These are phyloP conservation scores for Sprattus sprattus DNA, from an alignment of 2,113 vertebrate genomes.

Conservation along the genomic window DNA sequence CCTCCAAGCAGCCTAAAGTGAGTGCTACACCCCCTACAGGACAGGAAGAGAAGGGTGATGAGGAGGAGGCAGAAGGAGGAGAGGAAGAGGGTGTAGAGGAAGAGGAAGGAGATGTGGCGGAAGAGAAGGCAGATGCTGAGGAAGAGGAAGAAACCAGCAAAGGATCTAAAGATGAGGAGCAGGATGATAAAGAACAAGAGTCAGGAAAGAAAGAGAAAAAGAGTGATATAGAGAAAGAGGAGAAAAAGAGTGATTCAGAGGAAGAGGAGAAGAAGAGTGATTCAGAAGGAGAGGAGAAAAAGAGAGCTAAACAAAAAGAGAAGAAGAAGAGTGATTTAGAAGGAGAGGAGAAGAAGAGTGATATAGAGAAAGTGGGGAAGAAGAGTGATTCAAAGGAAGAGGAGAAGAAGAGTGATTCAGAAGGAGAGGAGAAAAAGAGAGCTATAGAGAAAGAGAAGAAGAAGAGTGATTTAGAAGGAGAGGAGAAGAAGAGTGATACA, in stretches of 20 bases:
- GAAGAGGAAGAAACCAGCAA: conserved; percentile 37
- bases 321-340: conserved; percentile 10
- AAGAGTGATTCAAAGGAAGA: no score
- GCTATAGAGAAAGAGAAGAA: no score
- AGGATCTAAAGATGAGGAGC: neutral
- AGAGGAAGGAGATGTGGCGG: conserved; percentile 44
- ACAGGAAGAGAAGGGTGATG: conserved; percentile 43
- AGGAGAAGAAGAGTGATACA: no score
- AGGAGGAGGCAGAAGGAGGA: no score
- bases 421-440: no score
- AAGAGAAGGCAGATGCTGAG: conserved; percentile 14
- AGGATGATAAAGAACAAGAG: neutral
- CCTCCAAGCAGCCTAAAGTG: neutral
- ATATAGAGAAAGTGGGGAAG: no score
- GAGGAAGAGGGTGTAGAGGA: conserved; percentile 34
- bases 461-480: no score
- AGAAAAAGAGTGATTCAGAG: no score
- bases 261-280: conserved; percentile 19
- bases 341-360: no score
- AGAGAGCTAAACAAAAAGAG: conserved; percentile 24
- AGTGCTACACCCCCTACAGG: conserved; percentile 21
- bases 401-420: no score
- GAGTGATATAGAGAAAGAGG: conserved; percentile 22
- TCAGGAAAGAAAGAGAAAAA: conserved; percentile 7
- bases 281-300: neutral